Percentiles rank a stretch among this genome's conserved stretches.
phyloP scores from a whole-genome alignment of 2,888 invertebrate species.

The Aquatica leii region DNA sequence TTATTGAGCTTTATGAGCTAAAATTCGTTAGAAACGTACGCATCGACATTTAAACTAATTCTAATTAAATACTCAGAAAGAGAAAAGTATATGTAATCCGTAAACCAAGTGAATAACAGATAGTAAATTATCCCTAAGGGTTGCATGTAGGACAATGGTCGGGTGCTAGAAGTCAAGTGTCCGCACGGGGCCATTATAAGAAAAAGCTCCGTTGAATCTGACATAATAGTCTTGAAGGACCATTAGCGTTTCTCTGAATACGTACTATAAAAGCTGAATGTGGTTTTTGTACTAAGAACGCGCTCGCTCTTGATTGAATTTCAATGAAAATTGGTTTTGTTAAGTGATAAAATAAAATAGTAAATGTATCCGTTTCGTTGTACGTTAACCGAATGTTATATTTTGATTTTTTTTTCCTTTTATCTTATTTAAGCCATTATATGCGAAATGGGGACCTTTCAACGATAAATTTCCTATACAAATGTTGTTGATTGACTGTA shows the following conservation, averaged over 20 bases:
- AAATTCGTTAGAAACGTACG: no score
- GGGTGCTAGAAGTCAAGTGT: slow-evolving; percentile 45
- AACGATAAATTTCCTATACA: slow-evolving; percentile 47
- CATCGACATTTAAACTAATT: no score
- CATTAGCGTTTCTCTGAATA: slow-evolving; percentile 42
- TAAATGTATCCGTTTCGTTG: slow-evolving; percentile 17
- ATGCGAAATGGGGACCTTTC: slow-evolving; percentile 25
- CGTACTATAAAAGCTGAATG: slow-evolving; percentile 36
- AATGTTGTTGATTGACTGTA: slow-evolving; percentile 54
- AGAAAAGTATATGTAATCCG: slow-evolving; percentile 22
- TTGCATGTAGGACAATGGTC: slow-evolving; percentile 40
- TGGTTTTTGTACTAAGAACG: slow-evolving; percentile 41
- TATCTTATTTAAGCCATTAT: slow-evolving; percentile 1
- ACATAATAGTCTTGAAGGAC: slow-evolving; percentile 46
- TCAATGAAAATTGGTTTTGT: slow-evolving; percentile 43
- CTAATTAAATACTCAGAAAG: background rate
- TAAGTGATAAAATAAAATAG: slow-evolving; percentile 28
- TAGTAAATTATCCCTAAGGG: slow-evolving; percentile 24
- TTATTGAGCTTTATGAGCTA: no score
- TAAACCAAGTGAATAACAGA: slow-evolving; percentile 29
- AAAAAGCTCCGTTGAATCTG: slow-evolving; percentile 44
- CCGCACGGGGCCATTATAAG: slow-evolving; percentile 49
- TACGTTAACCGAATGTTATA: no score
- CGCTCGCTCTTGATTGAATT: slow-evolving; percentile 43
- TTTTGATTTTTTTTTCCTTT: no score